Evolutionary conservation across 2,888 invertebrate genomes (phyloP), one percentile per base, ranked within the genome.

Genomic region (Ennomos quercinarius): DNA sequence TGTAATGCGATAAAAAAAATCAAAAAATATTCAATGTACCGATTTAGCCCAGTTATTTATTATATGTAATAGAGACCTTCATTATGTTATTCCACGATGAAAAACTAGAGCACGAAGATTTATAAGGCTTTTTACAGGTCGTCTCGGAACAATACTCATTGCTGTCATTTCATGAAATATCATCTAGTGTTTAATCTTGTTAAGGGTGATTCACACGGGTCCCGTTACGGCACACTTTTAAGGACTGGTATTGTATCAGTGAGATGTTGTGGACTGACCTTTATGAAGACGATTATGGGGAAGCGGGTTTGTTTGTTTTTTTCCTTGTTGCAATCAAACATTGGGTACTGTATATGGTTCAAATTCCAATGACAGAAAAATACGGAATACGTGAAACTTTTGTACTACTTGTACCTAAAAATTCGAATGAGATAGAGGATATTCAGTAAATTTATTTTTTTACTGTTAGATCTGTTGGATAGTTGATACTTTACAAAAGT

Each of bases 201-300:
- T 59, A 63, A 61, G 63, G 66, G 63, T 70, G 66, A 69, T 65
- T 71, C 69, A 69, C 51, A 58, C 38, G 47, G 10, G 51, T 61
- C 62, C 71, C 68, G 73, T 68, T 73, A 68, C 63, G 70, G 57
- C 63, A 69, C 61, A 70, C 65, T 69, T 72, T 53, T 63, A 35
- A 36, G 35, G 43, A 53, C 52, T 52, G 52, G 57, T 57, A 57
- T 50, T 40, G 37, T 64, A 64, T 68, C 69, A 63, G 59, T 61
- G 61, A 45, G 49, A 46, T 47, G 38, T 49, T 61, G 60, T 43
- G 49, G 49, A 50, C 41, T 49, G 61, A 62, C 49, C 53, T 46
- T 56, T 17, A 57, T 37, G 63, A 57, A 45, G 45, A 51, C 44
- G 63, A 61, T 59, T 70, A 51, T 63, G 60, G 58, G 59, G 55